These are phyloP conservation scores for Bombus sylvicola DNA, from an alignment of 1,140 invertebrate species.

Conservation along the genomic window DNA sequence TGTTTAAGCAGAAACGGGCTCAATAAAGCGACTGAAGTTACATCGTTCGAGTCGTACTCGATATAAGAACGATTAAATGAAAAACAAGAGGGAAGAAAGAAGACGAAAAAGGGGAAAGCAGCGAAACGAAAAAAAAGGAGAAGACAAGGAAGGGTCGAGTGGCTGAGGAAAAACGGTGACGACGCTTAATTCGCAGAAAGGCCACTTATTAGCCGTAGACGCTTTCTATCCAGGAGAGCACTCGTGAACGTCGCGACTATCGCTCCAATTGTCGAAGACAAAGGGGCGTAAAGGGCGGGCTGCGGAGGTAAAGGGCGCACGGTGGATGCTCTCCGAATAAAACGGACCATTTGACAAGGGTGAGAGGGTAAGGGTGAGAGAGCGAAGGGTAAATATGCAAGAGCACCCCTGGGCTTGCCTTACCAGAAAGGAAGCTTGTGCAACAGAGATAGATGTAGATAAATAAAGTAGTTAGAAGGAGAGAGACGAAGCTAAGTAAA, in stretches of 20 bases:
- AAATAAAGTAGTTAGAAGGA: neutral
- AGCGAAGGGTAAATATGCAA: conserved; percentile 66
- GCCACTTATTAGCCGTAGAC: conserved; percentile 54
- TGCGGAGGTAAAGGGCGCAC: conserved; percentile 51
- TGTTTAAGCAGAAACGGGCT: neutral
- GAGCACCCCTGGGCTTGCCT: conserved; percentile 26
- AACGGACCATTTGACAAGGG: conserved; percentile 63
- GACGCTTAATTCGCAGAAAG: conserved; percentile 62
- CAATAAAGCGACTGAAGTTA: neutral
- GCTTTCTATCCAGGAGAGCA: conserved; percentile 44
- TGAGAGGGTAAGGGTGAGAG: conserved; percentile 37
- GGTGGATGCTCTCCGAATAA: conserved; percentile 57
- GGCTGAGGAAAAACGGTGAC: conserved; percentile 30
- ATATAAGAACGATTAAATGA: neutral
- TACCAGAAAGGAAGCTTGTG: neutral
- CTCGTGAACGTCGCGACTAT: conserved; percentile 52
- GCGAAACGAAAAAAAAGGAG: neutral
- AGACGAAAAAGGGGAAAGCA: too few species aligned
- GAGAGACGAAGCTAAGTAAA: neutral
- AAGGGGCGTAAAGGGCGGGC: conserved; percentile 43
- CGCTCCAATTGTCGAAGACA: conserved; percentile 60
- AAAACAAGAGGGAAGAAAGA: neutral
- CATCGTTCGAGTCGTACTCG: neutral
- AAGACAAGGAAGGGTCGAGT: neutral
- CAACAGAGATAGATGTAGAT: neutral